Conservation (phyloP, 2,797 vertebrate genomes). For the Pipistrellus kuhlii region DNA sequence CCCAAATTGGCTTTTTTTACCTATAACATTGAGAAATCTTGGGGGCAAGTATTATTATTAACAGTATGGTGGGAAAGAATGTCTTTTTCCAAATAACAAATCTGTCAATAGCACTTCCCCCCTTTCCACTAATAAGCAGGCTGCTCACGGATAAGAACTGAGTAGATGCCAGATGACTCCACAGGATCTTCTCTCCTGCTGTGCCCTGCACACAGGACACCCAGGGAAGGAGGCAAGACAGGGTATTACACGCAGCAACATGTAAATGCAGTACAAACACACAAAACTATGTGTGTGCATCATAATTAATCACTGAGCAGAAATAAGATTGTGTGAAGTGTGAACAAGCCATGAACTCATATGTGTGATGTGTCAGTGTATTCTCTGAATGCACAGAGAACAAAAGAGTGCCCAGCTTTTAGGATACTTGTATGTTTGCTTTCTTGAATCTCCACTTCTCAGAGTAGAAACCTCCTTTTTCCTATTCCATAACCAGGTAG, state of each 20-base stretch:
- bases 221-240: background rate
- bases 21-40: background rate
- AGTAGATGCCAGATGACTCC: background rate
- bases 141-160: background rate
- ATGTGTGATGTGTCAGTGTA: background rate
- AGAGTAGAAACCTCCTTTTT: background rate
- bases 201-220: background rate
- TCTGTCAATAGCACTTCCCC: background rate
- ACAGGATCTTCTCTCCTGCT: background rate
- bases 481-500: background rate
- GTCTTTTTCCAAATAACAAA: slow-evolving; percentile 11
- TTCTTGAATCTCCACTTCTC: background rate
- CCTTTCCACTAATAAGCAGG: background rate
- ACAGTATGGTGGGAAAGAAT: background rate
- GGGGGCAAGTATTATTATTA: background rate
- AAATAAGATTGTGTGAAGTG: background rate
- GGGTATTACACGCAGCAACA: background rate
- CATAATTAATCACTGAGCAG: background rate
- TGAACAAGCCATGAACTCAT: background rate
- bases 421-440: background rate
- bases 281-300: background rate
- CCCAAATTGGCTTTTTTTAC: slow-evolving; percentile 28
- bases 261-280: background rate
- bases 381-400: background rate
- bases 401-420: background rate